A percentile compares a stretch with the other conserved stretches of the same genome.
Evolutionary conservation across 2,797 vertebrate species (phyloP).

Genomic region (Schizothorax lantsangensis): DNA sequence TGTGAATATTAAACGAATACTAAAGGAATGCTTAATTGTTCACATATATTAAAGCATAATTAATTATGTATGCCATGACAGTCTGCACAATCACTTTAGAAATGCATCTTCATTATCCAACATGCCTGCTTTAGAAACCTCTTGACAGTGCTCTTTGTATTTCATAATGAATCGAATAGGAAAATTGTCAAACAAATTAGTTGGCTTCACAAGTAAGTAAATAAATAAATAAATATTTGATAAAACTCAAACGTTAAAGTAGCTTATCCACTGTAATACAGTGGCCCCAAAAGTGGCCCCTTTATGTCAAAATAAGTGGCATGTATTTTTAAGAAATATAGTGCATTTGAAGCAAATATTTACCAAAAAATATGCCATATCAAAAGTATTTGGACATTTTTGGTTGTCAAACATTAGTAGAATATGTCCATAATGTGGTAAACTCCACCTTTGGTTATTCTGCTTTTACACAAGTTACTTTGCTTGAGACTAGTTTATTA

Average conservation of each 20-base stretch:
- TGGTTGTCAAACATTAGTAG: neutral
- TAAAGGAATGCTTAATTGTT: neutral
- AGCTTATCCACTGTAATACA: neutral
- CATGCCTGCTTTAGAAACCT: neutral
- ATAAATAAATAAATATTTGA: neutral
- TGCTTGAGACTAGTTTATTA: neutral
- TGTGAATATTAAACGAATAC: neutral
- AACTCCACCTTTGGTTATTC: neutral
- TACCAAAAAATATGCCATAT: neutral
- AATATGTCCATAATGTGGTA: neutral
- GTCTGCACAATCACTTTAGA: neutral
- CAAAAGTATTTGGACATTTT: neutral
- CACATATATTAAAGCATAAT: constrained; percentile 20
- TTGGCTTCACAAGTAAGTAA: neutral
- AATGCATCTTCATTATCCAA: neutral
- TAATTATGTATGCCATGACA: neutral
- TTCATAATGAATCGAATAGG: neutral
- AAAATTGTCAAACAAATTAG: neutral
- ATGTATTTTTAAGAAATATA: neutral
- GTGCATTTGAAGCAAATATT: neutral
- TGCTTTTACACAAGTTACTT: neutral
- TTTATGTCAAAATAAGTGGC: neutral
- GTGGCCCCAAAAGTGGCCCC: neutral
- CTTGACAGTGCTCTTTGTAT: neutral
- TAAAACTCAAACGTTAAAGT: neutral